Base-by-base conservation (phyloP, 2,113 vertebrate species). In the Otolemur garnettii region DNA sequence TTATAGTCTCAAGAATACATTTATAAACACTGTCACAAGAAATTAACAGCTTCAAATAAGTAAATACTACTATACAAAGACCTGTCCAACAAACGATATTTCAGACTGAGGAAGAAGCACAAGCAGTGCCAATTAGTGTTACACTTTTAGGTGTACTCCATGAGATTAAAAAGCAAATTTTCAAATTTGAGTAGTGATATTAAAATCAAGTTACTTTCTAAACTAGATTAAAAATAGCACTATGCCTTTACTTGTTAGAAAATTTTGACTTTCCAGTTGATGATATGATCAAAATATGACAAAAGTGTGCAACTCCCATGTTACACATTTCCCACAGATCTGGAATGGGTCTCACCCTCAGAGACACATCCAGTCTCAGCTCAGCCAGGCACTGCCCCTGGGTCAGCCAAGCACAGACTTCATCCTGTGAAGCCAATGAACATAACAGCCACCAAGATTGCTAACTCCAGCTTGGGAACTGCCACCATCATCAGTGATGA, bases 361-460 rank as follows among this genome's bases (percentile, higher is more conserved):
- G 99, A 99, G 96, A 98, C 98, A 93, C 98, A 98, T 97, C 97
- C 98, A 97, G 98, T 95, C 96, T 98, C 97, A 90, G 97, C 96
- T 94, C 98, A 98, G 95, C 98, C 97, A 98, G 98, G 98, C 80
- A 97, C 64, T 98, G 99, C 97, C 97, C 60, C 98, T 75, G 91
- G 98, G 97, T 98, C 98, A 95, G 97, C 98, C 95, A 97, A 98
- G 98, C 99, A 99, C 99, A 99, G 99, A 96, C 99, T 99, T 94
- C 99, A 99, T 95, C 99, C 99, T 1, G 99, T 99, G 98, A 99
- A 99, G 97, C 99, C 99, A 4, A 98, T 99, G 99, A 99, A 98
- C 84, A 42, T 99, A 35, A 92, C 95, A 35, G 98, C 99, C 91
- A 99, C 89, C 97, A 99, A 98, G 82, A 7, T 97, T 2, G 53